Evolutionary conservation across 2,888 invertebrate species (phyloP).

Genomic region (Macrosoma leucophasiata): DNA sequence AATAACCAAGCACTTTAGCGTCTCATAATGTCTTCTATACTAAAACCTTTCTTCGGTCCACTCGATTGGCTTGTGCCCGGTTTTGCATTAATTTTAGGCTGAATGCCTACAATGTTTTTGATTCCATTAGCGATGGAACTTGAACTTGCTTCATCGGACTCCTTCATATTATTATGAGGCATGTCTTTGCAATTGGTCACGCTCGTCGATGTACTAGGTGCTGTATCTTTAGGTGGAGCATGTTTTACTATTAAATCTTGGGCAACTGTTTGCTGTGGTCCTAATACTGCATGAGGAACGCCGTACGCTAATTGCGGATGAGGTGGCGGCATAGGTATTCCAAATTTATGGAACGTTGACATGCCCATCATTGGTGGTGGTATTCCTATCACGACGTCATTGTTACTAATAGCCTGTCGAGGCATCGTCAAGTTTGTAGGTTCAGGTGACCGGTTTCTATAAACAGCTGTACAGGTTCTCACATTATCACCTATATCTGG

Average conservation of each 20-base stretch:
- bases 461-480: constrained; percentile 56
- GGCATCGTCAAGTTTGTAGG: constrained; percentile 70
- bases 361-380: constrained; percentile 61
- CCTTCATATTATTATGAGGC: constrained; percentile 36
- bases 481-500: constrained; percentile 65
- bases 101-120: constrained; percentile 70
- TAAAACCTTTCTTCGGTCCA: constrained; percentile 88
- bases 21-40: constrained; percentile 94
- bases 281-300: constrained; percentile 53
- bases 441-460: constrained; percentile 64
- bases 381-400: constrained; percentile 55
- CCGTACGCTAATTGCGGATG: constrained; percentile 63
- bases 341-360: constrained; percentile 67
- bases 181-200: constrained; percentile 54
- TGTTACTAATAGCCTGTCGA: constrained; percentile 45
- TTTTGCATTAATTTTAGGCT: constrained; percentile 61
- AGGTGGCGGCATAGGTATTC: constrained; percentile 63
- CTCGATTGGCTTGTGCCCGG: constrained; percentile 75
- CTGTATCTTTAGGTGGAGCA: constrained; percentile 63
- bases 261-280: constrained; percentile 68
- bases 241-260: constrained; percentile 74
- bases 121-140: constrained; percentile 64
- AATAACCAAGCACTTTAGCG: constrained; percentile 70
- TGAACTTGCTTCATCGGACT: constrained; percentile 46
- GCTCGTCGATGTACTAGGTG: constrained; percentile 52